Evolutionary conservation across 2,113 vertebrate species (phyloP).

Genomic region (Percina caprodes): DNA sequence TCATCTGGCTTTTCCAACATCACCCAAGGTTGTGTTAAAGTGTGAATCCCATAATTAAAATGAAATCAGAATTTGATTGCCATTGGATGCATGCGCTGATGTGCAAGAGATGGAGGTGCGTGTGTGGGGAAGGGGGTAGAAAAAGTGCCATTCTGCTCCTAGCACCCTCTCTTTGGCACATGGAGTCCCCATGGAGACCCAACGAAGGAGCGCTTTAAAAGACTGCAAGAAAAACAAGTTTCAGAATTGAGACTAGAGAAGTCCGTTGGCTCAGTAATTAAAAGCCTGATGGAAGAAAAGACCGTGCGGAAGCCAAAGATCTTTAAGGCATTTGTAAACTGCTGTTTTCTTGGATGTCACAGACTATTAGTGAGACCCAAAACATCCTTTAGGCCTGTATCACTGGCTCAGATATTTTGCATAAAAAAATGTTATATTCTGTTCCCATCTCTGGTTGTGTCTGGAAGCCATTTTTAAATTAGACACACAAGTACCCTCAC

Average conservation of each 20-base stretch:
- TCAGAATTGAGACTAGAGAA: conserved; percentile 35
- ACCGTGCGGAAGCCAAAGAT: conserved; percentile 40
- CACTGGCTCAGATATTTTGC: conserved; percentile 56
- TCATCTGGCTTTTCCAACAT: conserved; percentile 35
- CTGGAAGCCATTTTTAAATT: conserved; percentile 52
- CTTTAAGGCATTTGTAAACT: conserved; percentile 55
- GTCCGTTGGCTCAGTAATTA: conserved; percentile 75
- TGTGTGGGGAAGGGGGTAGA: conserved; percentile 4
- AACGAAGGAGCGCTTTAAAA: conserved; percentile 41
- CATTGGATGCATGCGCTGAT: conserved; percentile 30
- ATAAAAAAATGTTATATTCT: conserved; percentile 57
- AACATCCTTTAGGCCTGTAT: conserved; percentile 50
- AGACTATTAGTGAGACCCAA: conserved; percentile 53
- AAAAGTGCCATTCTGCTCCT: conserved; percentile 61
- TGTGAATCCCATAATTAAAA: conserved; percentile 61
- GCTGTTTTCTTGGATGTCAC: conserved; percentile 65
- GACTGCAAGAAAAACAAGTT: conserved; percentile 66
- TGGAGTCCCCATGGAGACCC: conserved; percentile 45
- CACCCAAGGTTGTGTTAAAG: conserved; percentile 49
- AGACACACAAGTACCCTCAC: conserved; percentile 10
- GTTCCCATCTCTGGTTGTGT: conserved; percentile 36
- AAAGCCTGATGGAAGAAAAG: conserved; percentile 66
- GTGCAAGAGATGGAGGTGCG: conserved; percentile 21
- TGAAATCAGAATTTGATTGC: conserved; percentile 51
- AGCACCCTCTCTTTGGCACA: conserved; percentile 43